These are phyloP conservation scores for Aphidius gifuensis DNA, from an alignment of 1,140 invertebrate species.

Conservation along the genomic window DNA sequence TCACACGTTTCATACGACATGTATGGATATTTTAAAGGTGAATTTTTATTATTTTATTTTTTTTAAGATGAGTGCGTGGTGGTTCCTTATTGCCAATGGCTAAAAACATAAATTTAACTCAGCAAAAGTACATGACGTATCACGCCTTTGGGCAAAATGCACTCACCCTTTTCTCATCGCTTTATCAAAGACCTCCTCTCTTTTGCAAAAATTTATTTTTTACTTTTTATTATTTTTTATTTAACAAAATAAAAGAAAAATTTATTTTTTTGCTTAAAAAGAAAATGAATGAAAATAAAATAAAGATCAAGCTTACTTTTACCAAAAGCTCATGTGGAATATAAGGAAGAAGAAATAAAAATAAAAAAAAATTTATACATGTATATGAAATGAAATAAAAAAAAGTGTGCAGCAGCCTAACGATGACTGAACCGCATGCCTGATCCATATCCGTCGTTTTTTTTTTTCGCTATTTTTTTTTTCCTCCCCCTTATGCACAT, in stretches of 20 bases:
- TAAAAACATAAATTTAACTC: constrained; percentile 37
- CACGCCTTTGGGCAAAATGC: constrained; percentile 29
- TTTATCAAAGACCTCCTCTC: constrained; percentile 24
- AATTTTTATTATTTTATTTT: no score
- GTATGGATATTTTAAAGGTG: no score
- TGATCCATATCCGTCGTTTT: constrained; percentile 26
- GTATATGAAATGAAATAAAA: constrained; percentile 17
- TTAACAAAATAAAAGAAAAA: not conserved
- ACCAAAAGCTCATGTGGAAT: no score
- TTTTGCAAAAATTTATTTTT: constrained; percentile 10
- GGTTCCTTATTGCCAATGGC: constrained; percentile 21
- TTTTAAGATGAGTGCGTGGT: not conserved
- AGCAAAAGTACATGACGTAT: constrained; percentile 33
- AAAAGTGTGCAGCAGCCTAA: constrained; percentile 25
- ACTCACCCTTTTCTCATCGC: constrained; percentile 21
- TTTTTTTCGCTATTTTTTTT: constrained; percentile 10
- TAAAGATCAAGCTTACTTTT: no score
- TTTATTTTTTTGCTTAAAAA: constrained; percentile 18
- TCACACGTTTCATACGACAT: no score
- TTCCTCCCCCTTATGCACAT: constrained; percentile 15
- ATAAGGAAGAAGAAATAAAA: not conserved
- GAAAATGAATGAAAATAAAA: not conserved
- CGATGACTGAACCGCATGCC: constrained; percentile 32
- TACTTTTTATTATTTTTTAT: constrained; percentile 7
- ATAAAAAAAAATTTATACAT: not conserved